phyloP scores from a whole-genome alignment of 1,140 invertebrate species.

The Meteorus sp. region DNA sequence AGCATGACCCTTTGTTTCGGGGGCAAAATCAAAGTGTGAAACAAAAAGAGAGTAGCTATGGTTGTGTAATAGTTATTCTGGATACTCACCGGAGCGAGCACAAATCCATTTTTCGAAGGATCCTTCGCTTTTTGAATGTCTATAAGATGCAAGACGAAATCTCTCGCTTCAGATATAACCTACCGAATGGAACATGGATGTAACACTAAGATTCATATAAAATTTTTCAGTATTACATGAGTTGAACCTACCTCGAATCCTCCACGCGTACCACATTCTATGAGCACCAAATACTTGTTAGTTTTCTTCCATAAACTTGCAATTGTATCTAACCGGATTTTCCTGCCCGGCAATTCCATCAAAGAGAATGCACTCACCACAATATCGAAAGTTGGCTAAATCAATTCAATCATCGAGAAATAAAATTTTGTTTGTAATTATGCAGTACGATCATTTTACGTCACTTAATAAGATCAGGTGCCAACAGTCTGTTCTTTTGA shows the following conservation, averaged over 20 bases:
- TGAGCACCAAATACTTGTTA: conserved; percentile 76
- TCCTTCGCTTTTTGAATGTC: conserved; percentile 43
- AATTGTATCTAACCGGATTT: conserved; percentile 70
- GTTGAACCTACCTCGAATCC: conserved; percentile 68
- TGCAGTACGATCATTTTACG: too few species aligned
- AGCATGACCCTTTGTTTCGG: too few species aligned
- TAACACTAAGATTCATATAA: conserved; percentile 13
- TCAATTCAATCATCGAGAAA: conserved; percentile 42
- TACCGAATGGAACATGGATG: conserved; percentile 43
- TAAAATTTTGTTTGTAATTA: too few species aligned
- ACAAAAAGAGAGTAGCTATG: not conserved
- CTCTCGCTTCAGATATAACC: conserved; percentile 73
- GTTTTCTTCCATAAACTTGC: conserved; percentile 87
- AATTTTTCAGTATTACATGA: not conserved
- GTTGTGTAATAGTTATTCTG: conserved; percentile 20
- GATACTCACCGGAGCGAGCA: conserved; percentile 74
- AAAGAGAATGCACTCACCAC: conserved; percentile 81
- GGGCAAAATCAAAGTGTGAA: too few species aligned
- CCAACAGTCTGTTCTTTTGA: too few species aligned
- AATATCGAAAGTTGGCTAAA: conserved; percentile 74
- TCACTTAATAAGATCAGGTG: too few species aligned
- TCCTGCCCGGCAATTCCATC: conserved; percentile 73
- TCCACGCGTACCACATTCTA: conserved; percentile 80
- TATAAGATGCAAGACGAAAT: conserved; percentile 67
- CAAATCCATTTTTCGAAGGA: conserved; percentile 51